Evolutionary conservation across 2,113 vertebrate species (phyloP).

Genomic region (Atlantisia rogersi): DNA sequence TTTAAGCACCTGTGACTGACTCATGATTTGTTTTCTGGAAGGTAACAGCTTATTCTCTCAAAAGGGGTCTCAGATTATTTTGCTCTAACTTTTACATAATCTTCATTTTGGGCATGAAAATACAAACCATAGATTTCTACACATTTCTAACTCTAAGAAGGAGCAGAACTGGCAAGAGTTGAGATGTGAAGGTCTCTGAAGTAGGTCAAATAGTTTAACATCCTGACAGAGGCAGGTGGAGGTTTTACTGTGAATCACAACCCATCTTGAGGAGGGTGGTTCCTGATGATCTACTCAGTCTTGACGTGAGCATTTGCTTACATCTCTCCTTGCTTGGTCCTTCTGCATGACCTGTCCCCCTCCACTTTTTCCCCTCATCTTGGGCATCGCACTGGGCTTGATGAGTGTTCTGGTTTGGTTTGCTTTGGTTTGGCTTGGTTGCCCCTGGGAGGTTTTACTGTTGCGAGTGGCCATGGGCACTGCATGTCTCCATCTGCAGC

Average conservation of each 20-base stretch:
- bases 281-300: not conserved
- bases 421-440: not conserved
- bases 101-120: not conserved
- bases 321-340: not conserved
- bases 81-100: not conserved
- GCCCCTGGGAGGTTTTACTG: not conserved
- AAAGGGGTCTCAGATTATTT: not conserved
- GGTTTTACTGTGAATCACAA: not conserved
- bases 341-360: not conserved
- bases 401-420: not conserved
- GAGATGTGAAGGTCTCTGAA: not conserved
- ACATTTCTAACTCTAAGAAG: not conserved
- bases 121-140: not conserved
- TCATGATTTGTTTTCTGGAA: not conserved
- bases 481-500: fast-evolving
- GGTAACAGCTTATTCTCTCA: not conserved
- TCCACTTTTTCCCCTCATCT: fast-evolving
- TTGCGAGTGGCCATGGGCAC: fast-evolving
- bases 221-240: not conserved
- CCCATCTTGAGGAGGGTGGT: not conserved
- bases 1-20: not conserved
- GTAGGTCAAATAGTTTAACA: not conserved
- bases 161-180: not conserved
- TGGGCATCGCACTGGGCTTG: not conserved
- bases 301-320: fast-evolving